Base-by-base conservation (phyloP, 2,797 vertebrate species). In the Trichosurus vulpecula region DNA sequence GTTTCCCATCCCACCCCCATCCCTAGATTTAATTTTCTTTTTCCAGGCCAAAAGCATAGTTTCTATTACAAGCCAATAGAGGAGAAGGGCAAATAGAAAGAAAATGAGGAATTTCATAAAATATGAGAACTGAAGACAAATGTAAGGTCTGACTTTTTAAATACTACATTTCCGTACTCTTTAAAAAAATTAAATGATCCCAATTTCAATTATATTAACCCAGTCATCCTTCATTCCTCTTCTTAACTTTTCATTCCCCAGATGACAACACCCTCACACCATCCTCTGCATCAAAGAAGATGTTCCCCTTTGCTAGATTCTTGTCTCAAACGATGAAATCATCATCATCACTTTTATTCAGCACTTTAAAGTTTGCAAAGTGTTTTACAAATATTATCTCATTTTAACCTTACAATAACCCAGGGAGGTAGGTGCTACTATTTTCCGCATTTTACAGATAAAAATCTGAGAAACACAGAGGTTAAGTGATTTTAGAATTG, bases 181-280 rank as follows among this genome's bases (percentile, higher is more conserved):
- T 94, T 1, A 30, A 57, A 57, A 56, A 57, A 57, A 93, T 92
- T 55, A 94, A 81, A 41, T 95, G 25, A 94, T 58, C 52, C 90
- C 91, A 53, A 93, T 74, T n/a, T 96, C 93, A 87, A 10, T 66
- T 66, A 91, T 53, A 3, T 94, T 95, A 92, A 55, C 92, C 41
- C 91, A 66, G 13, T 10, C 61, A 41, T 94, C 58, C 90, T 95
- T 95, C 52, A 90, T 27, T 93, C 22, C 35, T 92, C n/a, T 95
- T 95, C 91, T 96, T 47, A 91, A 93, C 74, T 97, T 94, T 96
- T 25, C 94, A 22, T 29, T 96, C 89, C 90, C 94, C n/a, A 16
- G 31, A 66, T 66, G n/a, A 66, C 4, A n/a, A 66, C 61, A 35
- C 13, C 31, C 61, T 66, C 35, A n/a, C 13, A 66, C 12, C 9